Conservation (phyloP, 2,113 vertebrate genomes). For the Cryptotis parvus region DNA sequence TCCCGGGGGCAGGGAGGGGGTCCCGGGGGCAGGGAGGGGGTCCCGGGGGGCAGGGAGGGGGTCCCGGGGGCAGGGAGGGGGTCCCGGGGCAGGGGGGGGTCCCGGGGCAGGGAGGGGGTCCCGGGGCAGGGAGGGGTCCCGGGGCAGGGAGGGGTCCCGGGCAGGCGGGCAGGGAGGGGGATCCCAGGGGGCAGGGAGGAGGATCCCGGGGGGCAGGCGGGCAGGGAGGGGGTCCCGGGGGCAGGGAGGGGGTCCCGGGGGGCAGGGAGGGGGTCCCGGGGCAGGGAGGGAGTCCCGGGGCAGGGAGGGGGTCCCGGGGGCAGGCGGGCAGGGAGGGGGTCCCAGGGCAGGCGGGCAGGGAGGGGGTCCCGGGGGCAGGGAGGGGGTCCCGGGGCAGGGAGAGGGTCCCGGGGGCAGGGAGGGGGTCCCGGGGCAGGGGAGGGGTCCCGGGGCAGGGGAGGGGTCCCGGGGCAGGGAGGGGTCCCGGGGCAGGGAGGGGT, state of each 20-base stretch:
- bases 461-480: not conserved
- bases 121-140: not conserved
- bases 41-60: too few relatives aligned
- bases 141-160: too few relatives aligned
- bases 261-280: not conserved
- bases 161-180: too few relatives aligned
- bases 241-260: not conserved
- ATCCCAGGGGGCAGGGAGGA: not conserved
- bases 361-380: not conserved
- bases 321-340: not conserved
- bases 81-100: too few relatives aligned
- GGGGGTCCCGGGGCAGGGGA: fast-evolving
- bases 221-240: fast-evolving
- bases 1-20: too few relatives aligned
- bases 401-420: too few relatives aligned
- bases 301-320: too few relatives aligned
- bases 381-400: not conserved
- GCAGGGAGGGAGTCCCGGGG: too few relatives aligned
- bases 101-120: not conserved
- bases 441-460: not conserved
- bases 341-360: not conserved
- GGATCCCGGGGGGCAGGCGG: not conserved
- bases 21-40: not conserved
- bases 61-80: not conserved
- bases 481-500: too few relatives aligned